Evolutionary conservation across 2,888 invertebrate genomes (phyloP).

Genomic region (Aromia moschata): DNA sequence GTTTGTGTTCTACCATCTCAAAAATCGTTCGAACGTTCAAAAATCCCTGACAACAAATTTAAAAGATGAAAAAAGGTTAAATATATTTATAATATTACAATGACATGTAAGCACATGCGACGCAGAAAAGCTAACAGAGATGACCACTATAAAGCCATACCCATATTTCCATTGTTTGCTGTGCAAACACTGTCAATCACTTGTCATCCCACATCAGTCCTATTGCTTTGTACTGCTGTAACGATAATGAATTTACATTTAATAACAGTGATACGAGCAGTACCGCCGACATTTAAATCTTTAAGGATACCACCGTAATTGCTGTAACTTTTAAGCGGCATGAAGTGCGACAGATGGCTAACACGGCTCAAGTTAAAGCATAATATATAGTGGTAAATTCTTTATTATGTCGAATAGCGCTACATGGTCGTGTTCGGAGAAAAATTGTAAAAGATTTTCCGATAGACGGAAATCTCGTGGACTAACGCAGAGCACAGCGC

Average conservation of each 20-base stretch:
- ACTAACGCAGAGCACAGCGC: no score
- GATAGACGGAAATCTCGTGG: no score
- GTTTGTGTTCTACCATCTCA: no score
- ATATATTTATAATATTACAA: no score
- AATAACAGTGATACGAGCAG: not conserved
- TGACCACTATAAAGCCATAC: no score
- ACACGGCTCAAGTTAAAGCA: not conserved
- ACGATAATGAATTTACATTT: not conserved
- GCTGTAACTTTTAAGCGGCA: not conserved
- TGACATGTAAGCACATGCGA: no score
- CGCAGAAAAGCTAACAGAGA: no score
- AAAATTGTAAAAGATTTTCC: no score
- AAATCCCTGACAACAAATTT: no score
- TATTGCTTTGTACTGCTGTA: not conserved
- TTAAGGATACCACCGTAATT: not conserved
- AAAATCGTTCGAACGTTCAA: no score
- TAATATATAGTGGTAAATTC: not conserved
- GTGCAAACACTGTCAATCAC: not conserved
- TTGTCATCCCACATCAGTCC: not conserved
- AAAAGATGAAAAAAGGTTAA: no score
- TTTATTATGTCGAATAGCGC: not conserved
- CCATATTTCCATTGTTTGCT: no score
- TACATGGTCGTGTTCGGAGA: not conserved
- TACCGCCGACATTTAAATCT: not conserved
- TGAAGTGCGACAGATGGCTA: constrained; percentile 1